phyloP scores from a whole-genome alignment of 1,140 invertebrate species.

The Liolophura sinensis region DNA sequence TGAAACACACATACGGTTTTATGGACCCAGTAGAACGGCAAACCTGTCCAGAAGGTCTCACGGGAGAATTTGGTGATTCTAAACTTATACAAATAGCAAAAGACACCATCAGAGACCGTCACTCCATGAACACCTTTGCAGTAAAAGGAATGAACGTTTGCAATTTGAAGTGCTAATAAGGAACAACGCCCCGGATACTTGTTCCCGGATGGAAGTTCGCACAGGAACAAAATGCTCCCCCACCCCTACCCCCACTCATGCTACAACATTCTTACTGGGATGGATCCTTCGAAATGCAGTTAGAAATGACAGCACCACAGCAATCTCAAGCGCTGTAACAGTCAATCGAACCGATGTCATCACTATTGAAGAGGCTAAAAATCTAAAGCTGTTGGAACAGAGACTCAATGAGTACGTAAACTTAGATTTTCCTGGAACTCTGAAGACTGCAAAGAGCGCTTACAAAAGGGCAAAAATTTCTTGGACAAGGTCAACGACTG shows the following conservation, averaged over 20 bases:
- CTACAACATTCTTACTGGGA: neutral
- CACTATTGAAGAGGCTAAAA: neutral
- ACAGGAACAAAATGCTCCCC: neutral
- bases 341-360: neutral
- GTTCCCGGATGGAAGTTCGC: neutral
- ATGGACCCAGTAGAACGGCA: too few species aligned
- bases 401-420: neutral
- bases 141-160: too few species aligned
- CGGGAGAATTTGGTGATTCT: too few species aligned
- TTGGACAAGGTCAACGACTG: neutral
- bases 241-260: too few species aligned
- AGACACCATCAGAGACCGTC: too few species aligned
- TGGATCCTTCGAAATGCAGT: neutral
- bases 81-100: too few species aligned
- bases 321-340: neutral
- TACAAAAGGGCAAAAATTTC: neutral
- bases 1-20: too few species aligned
- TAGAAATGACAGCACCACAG: neutral
- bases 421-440: constrained; percentile 1
- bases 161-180: neutral
- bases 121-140: too few species aligned
- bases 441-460: neutral
- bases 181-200: neutral
- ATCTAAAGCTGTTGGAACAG: neutral
- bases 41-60: too few species aligned